phyloP scores from a whole-genome alignment of 2,888 invertebrate species.

The Sinhomidia bicolor region DNA sequence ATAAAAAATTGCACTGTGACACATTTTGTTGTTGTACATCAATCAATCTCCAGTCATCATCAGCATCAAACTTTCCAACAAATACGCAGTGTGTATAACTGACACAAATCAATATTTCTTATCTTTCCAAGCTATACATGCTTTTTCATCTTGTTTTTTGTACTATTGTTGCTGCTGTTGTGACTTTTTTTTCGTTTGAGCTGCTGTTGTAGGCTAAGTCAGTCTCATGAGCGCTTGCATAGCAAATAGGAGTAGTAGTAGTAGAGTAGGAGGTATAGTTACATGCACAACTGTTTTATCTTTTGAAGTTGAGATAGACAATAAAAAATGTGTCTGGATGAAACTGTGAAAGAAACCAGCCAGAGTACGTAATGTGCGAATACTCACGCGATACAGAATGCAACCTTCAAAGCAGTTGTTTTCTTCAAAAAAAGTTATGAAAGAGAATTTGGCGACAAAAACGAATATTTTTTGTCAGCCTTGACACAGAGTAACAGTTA shows the following conservation, averaged over 20 bases:
- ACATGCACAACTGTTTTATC: neutral
- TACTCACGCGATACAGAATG: neutral
- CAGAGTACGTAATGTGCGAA: no score
- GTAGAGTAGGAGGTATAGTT: no score
- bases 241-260: no score
- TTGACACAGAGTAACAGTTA: slow-evolving; percentile 30
- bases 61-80: neutral
- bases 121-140: neutral
- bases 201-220: no score
- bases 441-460: slow-evolving; percentile 30
- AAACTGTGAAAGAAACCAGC: neutral
- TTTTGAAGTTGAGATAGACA: neutral
- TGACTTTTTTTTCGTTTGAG: no score
- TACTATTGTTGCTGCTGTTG: no score
- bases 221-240: no score
- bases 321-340: neutral
- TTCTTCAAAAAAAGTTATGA: slow-evolving; percentile 13
- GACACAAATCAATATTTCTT: neutral
- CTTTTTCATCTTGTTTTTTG: neutral
- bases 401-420: neutral
- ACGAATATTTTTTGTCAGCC: slow-evolving; percentile 52
- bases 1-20: no score
- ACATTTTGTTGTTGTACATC: slow-evolving; percentile 12
- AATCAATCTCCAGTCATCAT: neutral
- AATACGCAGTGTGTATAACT: no score